A percentile compares a stretch with the other conserved stretches of the same genome.
phyloP scores from a whole-genome alignment of 53 echinoderm and acorn worm genomes.

The Holothuria leucospilota region DNA sequence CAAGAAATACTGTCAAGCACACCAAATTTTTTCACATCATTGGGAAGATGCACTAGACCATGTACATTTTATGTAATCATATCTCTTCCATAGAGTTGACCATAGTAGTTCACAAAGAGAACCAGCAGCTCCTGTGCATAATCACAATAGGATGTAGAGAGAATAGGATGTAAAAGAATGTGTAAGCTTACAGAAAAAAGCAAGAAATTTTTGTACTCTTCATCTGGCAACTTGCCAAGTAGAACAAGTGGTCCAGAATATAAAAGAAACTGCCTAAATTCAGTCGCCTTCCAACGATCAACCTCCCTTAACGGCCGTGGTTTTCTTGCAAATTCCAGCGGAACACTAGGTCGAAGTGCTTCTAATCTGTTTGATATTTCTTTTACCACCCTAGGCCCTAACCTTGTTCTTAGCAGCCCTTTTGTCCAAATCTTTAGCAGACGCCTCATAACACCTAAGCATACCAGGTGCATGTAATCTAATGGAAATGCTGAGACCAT shows the following conservation, averaged over 20 bases:
- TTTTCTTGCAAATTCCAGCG: slow-evolving; percentile 55
- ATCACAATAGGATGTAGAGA: slow-evolving; percentile 38
- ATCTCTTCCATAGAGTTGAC: slow-evolving; percentile 57
- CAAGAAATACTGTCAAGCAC: too few species aligned
- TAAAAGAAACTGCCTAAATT: too few species aligned
- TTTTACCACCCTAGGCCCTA: slow-evolving; percentile 11
- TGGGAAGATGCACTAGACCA: background rate
- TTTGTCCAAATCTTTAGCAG: slow-evolving; percentile 62
- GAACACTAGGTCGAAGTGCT: background rate
- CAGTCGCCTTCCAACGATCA: too few species aligned
- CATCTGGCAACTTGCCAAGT: slow-evolving; percentile 26
- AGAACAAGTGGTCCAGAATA: slow-evolving; percentile 64
- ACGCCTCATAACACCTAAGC: too few species aligned
- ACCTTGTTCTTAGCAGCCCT: slow-evolving; percentile 47
- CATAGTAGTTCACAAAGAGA: slow-evolving; percentile 62
- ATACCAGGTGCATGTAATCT: too few species aligned
- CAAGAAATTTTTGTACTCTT: slow-evolving; percentile 55
- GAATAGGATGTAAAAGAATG: slow-evolving; percentile 41
- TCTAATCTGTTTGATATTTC: background rate
- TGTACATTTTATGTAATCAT: too few species aligned
- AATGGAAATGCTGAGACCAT: too few species aligned
- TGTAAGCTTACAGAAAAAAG: slow-evolving; percentile 49
- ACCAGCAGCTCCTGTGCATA: slow-evolving; percentile 63
- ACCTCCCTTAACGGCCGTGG: slow-evolving; percentile 54
- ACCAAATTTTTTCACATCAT: background rate